These are phyloP conservation scores for Hydraecia micacea DNA, from an alignment of 2,888 invertebrate genomes.

Conservation along the genomic window DNA sequence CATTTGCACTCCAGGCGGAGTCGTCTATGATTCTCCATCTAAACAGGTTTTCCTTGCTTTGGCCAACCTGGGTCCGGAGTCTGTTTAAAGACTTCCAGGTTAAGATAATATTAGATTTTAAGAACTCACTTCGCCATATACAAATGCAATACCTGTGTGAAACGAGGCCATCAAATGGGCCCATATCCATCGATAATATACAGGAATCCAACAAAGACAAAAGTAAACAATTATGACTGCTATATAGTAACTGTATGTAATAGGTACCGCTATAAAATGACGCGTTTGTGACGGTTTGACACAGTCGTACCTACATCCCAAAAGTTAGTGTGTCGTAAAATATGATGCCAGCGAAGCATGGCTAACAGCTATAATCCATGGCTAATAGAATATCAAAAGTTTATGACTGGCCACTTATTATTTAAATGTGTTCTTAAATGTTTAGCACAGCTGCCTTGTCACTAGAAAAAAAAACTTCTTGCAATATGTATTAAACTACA, in stretches of 20 bases:
- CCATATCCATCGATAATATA: not conserved
- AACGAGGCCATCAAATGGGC: not conserved
- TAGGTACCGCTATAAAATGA: slow-evolving; percentile 44
- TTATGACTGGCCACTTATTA: slow-evolving; percentile 30
- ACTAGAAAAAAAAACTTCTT: not conserved
- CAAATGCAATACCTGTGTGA: not conserved
- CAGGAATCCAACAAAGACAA: not conserved
- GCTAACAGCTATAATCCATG: slow-evolving; percentile 27
- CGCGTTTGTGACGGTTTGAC: slow-evolving; percentile 14
- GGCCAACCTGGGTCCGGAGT: not conserved
- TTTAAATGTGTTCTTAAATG: slow-evolving; percentile 42
- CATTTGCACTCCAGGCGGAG: not conserved
- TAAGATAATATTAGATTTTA: not conserved
- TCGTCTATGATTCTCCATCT: not conserved
- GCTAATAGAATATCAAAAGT: slow-evolving; percentile 43
- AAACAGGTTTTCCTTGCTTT: not conserved
- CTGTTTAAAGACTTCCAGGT: not conserved
- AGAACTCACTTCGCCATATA: not conserved
- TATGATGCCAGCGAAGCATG: slow-evolving; percentile 18
- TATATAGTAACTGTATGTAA: slow-evolving; percentile 2
- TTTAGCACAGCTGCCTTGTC: slow-evolving; percentile 3
- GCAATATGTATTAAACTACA: not conserved
- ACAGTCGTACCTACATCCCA: slow-evolving; percentile 12
- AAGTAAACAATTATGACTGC: not conserved
- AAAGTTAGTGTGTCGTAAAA: slow-evolving; percentile 43